These are phyloP conservation scores for Baronia brevicornis DNA, from an alignment of 2,888 invertebrate species.

Conservation along the genomic window DNA sequence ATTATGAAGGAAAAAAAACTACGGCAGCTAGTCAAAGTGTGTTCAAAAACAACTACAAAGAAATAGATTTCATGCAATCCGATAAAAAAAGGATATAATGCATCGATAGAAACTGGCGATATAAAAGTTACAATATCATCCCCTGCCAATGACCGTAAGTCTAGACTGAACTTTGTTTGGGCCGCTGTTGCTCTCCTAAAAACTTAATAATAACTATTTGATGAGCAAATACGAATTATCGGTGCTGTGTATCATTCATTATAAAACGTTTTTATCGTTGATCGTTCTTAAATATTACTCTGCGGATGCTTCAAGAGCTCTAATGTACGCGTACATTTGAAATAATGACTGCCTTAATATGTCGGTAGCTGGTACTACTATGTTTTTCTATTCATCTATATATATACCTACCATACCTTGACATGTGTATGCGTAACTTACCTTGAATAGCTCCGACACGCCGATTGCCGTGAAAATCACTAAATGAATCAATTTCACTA, in stretches of 20 bases:
- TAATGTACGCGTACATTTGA: slow-evolving; percentile 39
- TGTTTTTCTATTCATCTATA: no score
- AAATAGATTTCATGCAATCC: slow-evolving; percentile 57
- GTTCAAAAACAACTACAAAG: slow-evolving; percentile 62
- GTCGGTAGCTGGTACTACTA: slow-evolving; percentile 40
- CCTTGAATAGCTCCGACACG: slow-evolving; percentile 19
- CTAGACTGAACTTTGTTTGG: slow-evolving; percentile 43
- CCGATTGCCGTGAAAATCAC: slow-evolving; percentile 20
- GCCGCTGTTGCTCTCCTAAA: slow-evolving; percentile 32
- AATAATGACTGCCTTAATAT: slow-evolving; percentile 45
- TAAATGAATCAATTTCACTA: slow-evolving; percentile 25
- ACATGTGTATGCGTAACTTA: slow-evolving; percentile 19
- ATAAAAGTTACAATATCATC: slow-evolving; percentile 67
- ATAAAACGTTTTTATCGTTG: slow-evolving; percentile 37
- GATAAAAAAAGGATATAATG: slow-evolving; percentile 51
- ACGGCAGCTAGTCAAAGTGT: slow-evolving; percentile 54
- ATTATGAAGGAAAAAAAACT: slow-evolving; percentile 59
- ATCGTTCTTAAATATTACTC: slow-evolving; percentile 48
- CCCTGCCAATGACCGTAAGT: slow-evolving; percentile 64
- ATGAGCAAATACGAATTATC: slow-evolving; percentile 49
- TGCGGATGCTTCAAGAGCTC: slow-evolving; percentile 40
- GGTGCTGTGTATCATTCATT: slow-evolving; percentile 25
- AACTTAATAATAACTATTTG: slow-evolving; percentile 47
- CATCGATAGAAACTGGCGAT: slow-evolving; percentile 43
- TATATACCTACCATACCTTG: slow-evolving; percentile 28